Percentiles rank a stretch among this genome's conserved stretches.
These are phyloP conservation scores for Salvelinus namaycush DNA, from an alignment of 2,113 vertebrate species.

Conservation along the genomic window DNA sequence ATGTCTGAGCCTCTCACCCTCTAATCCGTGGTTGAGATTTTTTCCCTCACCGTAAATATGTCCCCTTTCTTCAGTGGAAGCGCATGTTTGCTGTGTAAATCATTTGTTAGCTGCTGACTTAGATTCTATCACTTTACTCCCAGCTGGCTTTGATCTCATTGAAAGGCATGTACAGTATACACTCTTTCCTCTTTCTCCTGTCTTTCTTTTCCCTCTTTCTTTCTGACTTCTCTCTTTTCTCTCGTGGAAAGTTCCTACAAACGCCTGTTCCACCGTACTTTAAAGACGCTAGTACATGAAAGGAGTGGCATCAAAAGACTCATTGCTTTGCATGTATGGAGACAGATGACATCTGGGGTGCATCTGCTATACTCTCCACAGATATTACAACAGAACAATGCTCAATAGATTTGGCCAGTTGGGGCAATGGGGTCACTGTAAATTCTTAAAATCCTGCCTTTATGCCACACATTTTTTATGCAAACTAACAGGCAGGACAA, in stretches of 20 bases:
- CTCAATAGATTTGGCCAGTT: neutral
- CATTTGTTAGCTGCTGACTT: conserved; percentile 70
- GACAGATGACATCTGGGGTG: neutral
- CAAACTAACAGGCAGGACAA: neutral
- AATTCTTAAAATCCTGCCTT: neutral
- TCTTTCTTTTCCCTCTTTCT: conserved; percentile 25
- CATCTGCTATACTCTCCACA: neutral
- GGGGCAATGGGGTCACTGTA: neutral
- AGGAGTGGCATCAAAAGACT: conserved; percentile 41
- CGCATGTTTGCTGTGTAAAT: conserved; percentile 60
- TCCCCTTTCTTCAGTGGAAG: conserved; percentile 44
- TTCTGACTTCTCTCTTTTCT: neutral
- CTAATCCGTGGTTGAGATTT: conserved; percentile 65
- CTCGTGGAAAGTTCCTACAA: conserved; percentile 56
- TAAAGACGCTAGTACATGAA: conserved; percentile 26
- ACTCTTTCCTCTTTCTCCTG: conserved; percentile 25
- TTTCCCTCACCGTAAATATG: conserved; percentile 52
- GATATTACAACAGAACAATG: neutral
- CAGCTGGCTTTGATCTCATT: conserved; percentile 67
- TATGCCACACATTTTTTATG: neutral
- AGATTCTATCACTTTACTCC: conserved; percentile 67
- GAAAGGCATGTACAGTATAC: conserved; percentile 18
- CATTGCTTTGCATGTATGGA: neutral
- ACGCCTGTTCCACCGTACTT: conserved; percentile 48
- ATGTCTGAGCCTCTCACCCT: conserved; percentile 44